Evolutionary conservation across 92 coral and sea anemone genomes (phyloP), one percentile per base, ranked within the genome.

Genomic region (Montipora capitata): DNA sequence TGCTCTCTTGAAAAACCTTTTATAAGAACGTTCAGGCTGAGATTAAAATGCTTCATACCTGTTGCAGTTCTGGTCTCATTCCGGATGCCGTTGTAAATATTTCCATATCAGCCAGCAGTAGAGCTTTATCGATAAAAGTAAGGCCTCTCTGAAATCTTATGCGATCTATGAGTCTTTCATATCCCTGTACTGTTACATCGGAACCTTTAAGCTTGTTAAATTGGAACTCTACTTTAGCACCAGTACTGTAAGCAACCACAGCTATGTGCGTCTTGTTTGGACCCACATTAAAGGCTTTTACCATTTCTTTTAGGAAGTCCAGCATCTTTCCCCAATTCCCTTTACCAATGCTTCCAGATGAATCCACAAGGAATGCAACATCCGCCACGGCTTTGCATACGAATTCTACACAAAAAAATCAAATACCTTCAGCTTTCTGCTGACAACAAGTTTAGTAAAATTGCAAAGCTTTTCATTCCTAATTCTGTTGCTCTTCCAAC

Each of bases 331-430:
- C 18, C 88, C 94, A 94, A 79, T 92, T 89, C 11, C 59, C 35
- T 13, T 72, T 11, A n/a, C 98, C 98, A 42, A 94, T 94, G 64
- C 95, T 92, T 15, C 98, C 95, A 1, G 98, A 94, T 39, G 94
- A 91, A 68, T 94, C 98, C 13, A 94, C 85, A 3, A 94, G 71
- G 63, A 94, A 89, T 1, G 89, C 98, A 0, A 94, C 71, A 78
- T 94, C 98, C 8, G 82, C 93, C 4, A 56, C 82, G 7, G 87
- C 90, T 5, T 63, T 68, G 64, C 98, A 94, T 0, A 35, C 75
- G 6, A 27, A 75, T 82, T 45, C 81, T 49, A 51, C 15, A 51
- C 13, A 67, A 9, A 35, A 8, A 54, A 0, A 54, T 54, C 14
- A 54, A 9, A 54, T 8, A 7, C 13, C 12, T 13, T 54, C 10